Percentiles rank a stretch among this genome's conserved stretches.
Conservation (phyloP, 2,113 vertebrate genomes). For the Zeus faber region DNA sequence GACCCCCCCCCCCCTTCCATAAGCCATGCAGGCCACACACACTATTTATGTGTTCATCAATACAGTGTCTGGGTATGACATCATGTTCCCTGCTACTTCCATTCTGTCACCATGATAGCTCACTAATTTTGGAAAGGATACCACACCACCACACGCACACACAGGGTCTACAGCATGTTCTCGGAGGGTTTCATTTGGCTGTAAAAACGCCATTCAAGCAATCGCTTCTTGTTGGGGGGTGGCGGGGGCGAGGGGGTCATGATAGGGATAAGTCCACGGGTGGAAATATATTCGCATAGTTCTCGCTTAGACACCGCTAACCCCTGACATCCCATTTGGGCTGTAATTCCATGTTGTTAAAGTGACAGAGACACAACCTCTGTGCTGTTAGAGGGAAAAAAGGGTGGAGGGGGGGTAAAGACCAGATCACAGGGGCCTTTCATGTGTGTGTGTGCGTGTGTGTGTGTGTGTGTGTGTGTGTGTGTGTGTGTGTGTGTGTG, state of each 20-base stretch:
- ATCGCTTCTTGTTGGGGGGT: conserved; percentile 79
- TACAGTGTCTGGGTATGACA: conserved; percentile 92
- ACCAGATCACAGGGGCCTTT: conserved; percentile 42
- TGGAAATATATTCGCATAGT: conserved; percentile 85
- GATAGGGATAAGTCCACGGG: conserved; percentile 87
- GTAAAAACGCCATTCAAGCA: conserved; percentile 88
- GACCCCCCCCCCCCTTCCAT: too few species aligned
- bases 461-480: conserved; percentile 5
- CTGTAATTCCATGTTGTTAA: conserved; percentile 90
- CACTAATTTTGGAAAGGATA: conserved; percentile 93
- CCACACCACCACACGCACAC: conserved; percentile 23
- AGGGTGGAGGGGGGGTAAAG: too few species aligned
- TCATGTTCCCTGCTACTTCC: conserved; percentile 88
- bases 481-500: background rate
- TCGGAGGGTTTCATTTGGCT: conserved; percentile 87
- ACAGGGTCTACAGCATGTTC: conserved; percentile 47
- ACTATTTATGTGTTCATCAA: conserved; percentile 89
- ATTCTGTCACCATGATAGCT: conserved; percentile 93
- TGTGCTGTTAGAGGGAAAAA: conserved; percentile 64
- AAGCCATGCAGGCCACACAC: too few species aligned
- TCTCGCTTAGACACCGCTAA: conserved; percentile 78
- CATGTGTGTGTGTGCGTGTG: conserved; percentile 12
- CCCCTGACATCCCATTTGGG: conserved; percentile 85
- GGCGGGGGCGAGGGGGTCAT: too few species aligned
- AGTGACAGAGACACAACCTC: conserved; percentile 82